Conservation (phyloP, 2,113 vertebrate species). For the Brachionichthys hirsutus region DNA sequence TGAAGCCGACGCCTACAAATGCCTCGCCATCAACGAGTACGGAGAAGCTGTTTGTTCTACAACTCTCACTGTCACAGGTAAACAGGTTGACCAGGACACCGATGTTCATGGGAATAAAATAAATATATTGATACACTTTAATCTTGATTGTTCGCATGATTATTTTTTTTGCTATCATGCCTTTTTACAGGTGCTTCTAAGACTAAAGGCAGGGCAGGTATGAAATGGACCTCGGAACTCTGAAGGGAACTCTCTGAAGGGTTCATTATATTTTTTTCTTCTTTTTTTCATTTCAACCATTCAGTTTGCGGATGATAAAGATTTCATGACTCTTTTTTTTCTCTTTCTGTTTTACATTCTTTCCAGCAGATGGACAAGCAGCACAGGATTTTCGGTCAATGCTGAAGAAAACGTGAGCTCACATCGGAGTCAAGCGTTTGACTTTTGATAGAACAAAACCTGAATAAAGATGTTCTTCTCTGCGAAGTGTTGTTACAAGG, state of each 20-base stretch:
- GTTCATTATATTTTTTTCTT: background rate
- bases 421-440: background rate
- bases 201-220: constrained; percentile 70
- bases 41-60: constrained; percentile 80
- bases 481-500: constrained; percentile 54
- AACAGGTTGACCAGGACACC: background rate
- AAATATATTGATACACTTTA: background rate
- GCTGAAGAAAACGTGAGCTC: constrained; percentile 76
- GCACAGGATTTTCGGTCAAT: constrained; percentile 73
- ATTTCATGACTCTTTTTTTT: background rate
- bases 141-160: background rate
- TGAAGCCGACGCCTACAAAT: constrained; percentile 84
- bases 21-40: constrained; percentile 80
- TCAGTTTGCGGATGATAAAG: too few species aligned
- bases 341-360: background rate
- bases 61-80: constrained; percentile 83
- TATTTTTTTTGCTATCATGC: background rate
- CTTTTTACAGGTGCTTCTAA: constrained; percentile 76
- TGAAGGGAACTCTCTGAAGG: background rate
- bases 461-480: background rate
- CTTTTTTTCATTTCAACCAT: background rate
- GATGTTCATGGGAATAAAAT: background rate
- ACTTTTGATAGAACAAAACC: background rate
- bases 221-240: background rate
- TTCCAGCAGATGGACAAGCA: constrained; percentile 25